phyloP scores from a whole-genome alignment of 2,797 vertebrate genomes.

The Darevskia nairensis region DNA sequence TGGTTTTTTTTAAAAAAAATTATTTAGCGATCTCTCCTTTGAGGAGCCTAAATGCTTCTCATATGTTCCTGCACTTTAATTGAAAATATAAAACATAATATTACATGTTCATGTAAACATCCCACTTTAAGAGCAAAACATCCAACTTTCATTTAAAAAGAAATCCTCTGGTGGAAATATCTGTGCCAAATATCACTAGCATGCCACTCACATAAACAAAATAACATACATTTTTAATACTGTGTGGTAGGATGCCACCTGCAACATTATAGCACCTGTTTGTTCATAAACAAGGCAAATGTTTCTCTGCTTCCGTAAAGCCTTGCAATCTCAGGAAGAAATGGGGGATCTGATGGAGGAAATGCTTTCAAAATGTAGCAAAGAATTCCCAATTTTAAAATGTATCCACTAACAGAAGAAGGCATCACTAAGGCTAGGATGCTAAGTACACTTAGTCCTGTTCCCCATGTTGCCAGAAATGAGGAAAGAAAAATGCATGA shows the following conservation, averaged over 20 bases:
- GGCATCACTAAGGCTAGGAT: background rate
- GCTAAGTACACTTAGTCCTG: background rate
- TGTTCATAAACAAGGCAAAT: conserved; percentile 18
- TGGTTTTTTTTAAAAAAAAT: background rate
- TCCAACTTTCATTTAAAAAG: background rate
- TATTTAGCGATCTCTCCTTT: background rate
- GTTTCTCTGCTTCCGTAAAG: background rate
- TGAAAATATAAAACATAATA: conserved; percentile 35
- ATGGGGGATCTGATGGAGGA: background rate
- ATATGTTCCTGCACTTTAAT: conserved; percentile 24
- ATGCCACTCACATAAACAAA: background rate
- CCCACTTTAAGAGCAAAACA: background rate
- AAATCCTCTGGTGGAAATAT: background rate
- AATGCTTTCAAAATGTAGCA: background rate
- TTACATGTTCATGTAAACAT: background rate
- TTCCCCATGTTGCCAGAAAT: background rate
- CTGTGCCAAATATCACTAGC: background rate
- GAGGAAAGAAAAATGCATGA: background rate
- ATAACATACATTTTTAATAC: conserved; percentile 12
- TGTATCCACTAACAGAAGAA: conserved; percentile 4
- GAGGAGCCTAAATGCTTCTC: conserved; percentile 28
- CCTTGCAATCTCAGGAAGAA: conserved; percentile 6
- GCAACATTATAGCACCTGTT: background rate
- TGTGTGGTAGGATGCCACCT: background rate
- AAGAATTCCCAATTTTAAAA: background rate